A percentile compares a stretch with the other conserved stretches of the same genome.
Evolutionary conservation across 2,113 vertebrate species (phyloP).

Genomic region (Strix uralensis): DNA sequence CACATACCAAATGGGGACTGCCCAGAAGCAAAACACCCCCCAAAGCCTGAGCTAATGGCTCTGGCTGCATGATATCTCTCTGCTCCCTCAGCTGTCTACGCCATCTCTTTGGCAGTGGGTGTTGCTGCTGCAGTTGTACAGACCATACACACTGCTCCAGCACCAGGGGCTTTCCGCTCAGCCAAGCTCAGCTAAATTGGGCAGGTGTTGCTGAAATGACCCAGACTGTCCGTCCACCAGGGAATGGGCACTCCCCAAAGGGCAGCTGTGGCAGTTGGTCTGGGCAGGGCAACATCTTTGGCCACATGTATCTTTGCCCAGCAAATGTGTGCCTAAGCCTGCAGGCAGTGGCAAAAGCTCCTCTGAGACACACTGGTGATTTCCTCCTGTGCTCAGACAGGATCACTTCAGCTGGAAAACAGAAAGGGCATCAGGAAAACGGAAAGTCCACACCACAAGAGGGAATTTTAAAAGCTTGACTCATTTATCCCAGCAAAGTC

Average conservation of each 20-base stretch:
- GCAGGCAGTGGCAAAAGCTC: background rate
- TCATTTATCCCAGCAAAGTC: background rate
- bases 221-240: fast-evolving
- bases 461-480: background rate
- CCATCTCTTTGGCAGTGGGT: background rate
- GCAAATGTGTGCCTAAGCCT: background rate
- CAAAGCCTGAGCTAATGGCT: background rate
- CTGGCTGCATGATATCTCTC: background rate
- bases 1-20: background rate
- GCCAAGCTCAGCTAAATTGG: too few species aligned
- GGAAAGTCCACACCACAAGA: background rate
- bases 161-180: fast-evolving
- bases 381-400: background rate
- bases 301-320: fast-evolving
- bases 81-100: background rate
- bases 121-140: fast-evolving
- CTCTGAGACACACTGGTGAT: background rate
- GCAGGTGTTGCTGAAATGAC: background rate
- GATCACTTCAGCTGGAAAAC: background rate
- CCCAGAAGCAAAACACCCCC: background rate
- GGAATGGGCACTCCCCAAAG: background rate
- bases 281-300: background rate
- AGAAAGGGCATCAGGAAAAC: background rate
- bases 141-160: background rate
- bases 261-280: background rate